Conservation (phyloP, 2,113 vertebrate genomes). For the Crocuta crocuta region DNA sequence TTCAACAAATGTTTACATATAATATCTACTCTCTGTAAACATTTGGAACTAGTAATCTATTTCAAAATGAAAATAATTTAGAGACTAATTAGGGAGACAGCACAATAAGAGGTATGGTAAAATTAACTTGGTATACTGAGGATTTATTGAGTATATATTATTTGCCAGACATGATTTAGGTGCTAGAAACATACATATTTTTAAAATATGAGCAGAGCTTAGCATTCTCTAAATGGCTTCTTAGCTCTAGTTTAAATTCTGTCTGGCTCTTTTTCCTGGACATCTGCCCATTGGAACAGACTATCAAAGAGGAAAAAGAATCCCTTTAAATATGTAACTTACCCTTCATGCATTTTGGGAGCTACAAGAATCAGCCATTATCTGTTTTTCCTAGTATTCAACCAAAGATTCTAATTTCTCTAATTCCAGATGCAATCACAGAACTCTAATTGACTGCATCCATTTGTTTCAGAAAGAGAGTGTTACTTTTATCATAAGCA, state of each 20-base stretch:
- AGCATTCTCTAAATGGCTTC: neutral
- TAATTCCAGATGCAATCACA: neutral
- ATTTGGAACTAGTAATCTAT: neutral
- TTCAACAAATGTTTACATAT: neutral
- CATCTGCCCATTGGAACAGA: neutral
- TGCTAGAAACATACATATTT: neutral
- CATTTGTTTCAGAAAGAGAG: conserved; percentile 11
- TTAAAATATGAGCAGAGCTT: neutral
- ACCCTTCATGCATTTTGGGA: neutral
- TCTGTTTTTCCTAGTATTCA: neutral
- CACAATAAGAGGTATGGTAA: neutral
- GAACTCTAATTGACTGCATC: neutral
- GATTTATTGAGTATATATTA: neutral
- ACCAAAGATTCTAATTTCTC: neutral
- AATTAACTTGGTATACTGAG: neutral
- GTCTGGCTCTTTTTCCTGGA: neutral
- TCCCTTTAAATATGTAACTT: neutral
- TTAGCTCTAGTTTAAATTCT: conserved; percentile 15
- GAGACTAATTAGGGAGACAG: neutral
- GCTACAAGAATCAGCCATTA: neutral
- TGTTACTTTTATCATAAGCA: neutral
- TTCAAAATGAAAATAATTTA: neutral
- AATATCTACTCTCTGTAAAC: neutral
- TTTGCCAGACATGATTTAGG: neutral
- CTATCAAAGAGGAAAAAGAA: neutral